Base-by-base conservation (phyloP, 2,797 vertebrate genomes). In the Melanotaenia parkinsoni region DNA sequence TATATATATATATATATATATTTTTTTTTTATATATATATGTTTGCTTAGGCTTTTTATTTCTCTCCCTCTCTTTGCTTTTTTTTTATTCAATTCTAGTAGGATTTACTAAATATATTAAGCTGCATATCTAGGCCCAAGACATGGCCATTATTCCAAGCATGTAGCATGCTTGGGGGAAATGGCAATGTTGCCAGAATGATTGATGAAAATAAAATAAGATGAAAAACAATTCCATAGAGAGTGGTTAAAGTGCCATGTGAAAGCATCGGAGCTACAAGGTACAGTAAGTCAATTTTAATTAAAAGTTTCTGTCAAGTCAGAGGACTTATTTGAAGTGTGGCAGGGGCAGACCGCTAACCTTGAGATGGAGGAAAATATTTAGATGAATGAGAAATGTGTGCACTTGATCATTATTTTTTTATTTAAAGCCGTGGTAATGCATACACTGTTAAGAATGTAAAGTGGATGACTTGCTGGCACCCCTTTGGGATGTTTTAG, bases 261-360 rank as follows among this genome's bases (percentile, higher is more conserved):
- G 70, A 59, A 84, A 74, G 65, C 64, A 18, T 40, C n/a, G 6
- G 4, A 56, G 64, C 70, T 75, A 76, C 66, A 54, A 61, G 69
- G 67, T 71, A 80, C 59, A 85, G 68, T 51, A 58, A 70, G 74
- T 79, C 83, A 75, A 72, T 84, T 86, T 71, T 81, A 89, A 89
- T 83, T 86, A 79, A 86, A 81, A 56, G 71, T 85, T 79, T 66
- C 38, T 76, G 76, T 74, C 51, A 67, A 56, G 74, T 28, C 57
- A 53, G 58, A 58, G 61, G 40, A 68, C 65, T 67, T 40, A 58
- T 76, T 67, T 67, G 47, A 62, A 73, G 70, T 67, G 30, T 70
- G 35, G 40, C 35, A 28, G 37, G 26, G 60, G 47, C 35, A 72
- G 64, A 80, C 76, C 77, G 20, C 40, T 63, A 45, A 59, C 37